Base-by-base conservation (phyloP, 2,113 vertebrate genomes). In the Tapirus terrestris region DNA sequence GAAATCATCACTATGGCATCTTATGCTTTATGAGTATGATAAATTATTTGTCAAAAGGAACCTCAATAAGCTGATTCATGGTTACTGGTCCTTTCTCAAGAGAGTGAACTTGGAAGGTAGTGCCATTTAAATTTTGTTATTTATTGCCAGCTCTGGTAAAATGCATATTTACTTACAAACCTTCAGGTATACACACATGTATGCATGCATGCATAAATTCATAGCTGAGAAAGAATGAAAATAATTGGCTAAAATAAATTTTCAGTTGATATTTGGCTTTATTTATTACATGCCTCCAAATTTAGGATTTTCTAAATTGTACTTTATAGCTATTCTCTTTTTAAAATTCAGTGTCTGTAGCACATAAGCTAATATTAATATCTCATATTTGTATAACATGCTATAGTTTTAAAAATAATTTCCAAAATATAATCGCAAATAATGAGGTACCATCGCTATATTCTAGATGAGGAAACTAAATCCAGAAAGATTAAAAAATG, bases 41-140 rank as follows among this genome's bases (percentile, higher is more conserved):
- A 77, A 70, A 65, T 89, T 85, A 56, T 86, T 86, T 92, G 25
- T 95, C 43, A 79, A 73, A 94, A 90, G 63, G 31, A 95, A 88
- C 36, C 45, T 76, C 48, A 84, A 23, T 48, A 84, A 65, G 13
- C 5, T 82, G 43, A 73, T 90, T 79, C 70, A 45, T 63, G 70
- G n/a, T 81, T 82, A 63, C 21, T 56, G 3, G 79, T 76, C 29
- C 43, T 36, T 77, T 94, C 16, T 27, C 53, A 92, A 72, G 43
- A 92, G 39, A 83, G 39, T 83, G 39, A 89, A 83, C 3, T 85
- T 88, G 36, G 45, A 93, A 91, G 23, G 17, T 6, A 77, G 58
- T 87, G 63, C 76, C n/a, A 83, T 92, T 94, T 90, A 29, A 85
- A 68, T 36, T 94, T 95, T 31, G 3, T 82, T 81, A 94, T 36